Conservation (phyloP, 2,888 invertebrate species). For the Oligia latruncula region DNA sequence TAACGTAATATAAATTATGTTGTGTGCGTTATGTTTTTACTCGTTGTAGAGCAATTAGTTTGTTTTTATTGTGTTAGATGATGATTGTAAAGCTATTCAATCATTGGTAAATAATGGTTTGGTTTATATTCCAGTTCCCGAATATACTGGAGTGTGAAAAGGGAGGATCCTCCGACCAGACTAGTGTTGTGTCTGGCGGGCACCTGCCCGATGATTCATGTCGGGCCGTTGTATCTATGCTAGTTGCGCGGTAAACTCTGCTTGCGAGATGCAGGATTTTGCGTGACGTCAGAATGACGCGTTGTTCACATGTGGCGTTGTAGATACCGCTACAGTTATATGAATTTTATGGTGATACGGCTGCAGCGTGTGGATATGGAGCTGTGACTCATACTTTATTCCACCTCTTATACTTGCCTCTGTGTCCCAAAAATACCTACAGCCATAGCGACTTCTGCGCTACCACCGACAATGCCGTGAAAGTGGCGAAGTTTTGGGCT, state of each 20-base stretch:
- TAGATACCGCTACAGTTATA: neutral
- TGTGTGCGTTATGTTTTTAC: conserved; percentile 26
- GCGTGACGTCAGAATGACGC: too few relatives aligned
- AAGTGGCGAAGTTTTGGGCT: neutral
- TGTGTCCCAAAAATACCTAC: too few relatives aligned
- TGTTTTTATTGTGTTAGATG: neutral
- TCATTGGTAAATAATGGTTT: neutral
- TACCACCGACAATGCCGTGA: too few relatives aligned
- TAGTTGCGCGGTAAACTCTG: too few relatives aligned
- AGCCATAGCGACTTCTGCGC: too few relatives aligned
- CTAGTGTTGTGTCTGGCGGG: too few relatives aligned
- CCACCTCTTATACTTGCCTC: neutral
- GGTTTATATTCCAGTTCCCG: neutral
- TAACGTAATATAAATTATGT: conserved; percentile 36
- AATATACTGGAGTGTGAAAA: neutral
- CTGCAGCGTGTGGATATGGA: neutral
- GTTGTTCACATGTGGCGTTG: too few relatives aligned
- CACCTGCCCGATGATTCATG: too few relatives aligned
- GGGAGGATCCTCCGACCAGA: too few relatives aligned
- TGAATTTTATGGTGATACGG: neutral
- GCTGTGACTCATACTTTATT: neutral
- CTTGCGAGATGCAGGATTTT: too few relatives aligned
- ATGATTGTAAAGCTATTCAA: neutral
- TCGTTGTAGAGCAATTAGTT: neutral
- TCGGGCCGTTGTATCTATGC: too few relatives aligned